A percentile compares a stretch with the other conserved stretches of the same genome.
Conservation (phyloP, 2,797 vertebrate genomes). For the Muscicapa comitata region DNA sequence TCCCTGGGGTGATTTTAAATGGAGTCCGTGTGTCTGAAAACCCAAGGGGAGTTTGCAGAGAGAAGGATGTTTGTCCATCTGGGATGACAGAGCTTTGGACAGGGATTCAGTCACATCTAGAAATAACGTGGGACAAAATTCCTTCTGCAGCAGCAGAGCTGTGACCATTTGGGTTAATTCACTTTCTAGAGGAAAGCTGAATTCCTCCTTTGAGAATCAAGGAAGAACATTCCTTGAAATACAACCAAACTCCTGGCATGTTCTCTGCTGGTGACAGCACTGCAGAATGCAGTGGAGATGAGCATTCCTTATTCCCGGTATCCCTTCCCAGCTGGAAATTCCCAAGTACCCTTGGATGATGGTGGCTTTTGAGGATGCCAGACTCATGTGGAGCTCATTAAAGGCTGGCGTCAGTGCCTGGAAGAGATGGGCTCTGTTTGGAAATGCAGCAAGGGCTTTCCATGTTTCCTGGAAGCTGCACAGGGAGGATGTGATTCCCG, state of each 20-base stretch:
- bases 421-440: accelerated
- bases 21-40: background rate
- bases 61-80: background rate
- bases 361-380: accelerated
- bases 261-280: background rate
- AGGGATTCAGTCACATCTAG: background rate
- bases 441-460: background rate
- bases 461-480: background rate
- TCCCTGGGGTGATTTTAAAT: background rate
- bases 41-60: background rate
- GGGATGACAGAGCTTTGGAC: background rate
- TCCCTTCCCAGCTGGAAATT: background rate
- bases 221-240: background rate
- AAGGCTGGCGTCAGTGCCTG: background rate
- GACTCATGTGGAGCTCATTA: background rate
- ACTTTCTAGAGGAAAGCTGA: background rate
- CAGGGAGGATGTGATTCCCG: accelerated
- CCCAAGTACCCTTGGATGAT: background rate
- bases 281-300: background rate
- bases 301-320: background rate
- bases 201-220: background rate
- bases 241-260: accelerated
- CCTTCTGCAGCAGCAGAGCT: background rate
- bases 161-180: background rate
- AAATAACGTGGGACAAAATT: background rate